A percentile compares a stretch with the other conserved stretches of the same genome.
Evolutionary conservation across 2,888 invertebrate species (phyloP).

Genomic region (Crematogaster levior): DNA sequence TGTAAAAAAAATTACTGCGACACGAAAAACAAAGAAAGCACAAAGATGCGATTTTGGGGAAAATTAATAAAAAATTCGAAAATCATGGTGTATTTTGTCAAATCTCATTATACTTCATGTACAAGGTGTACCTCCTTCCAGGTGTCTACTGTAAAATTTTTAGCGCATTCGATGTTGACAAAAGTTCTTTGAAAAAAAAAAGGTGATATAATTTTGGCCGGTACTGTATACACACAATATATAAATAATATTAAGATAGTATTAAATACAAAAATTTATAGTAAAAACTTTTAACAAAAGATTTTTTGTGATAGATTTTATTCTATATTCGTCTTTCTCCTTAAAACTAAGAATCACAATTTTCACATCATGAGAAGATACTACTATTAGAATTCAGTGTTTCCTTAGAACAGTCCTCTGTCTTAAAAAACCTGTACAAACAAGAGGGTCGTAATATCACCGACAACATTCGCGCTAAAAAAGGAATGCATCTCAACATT

Average conservation of each 20-base stretch:
- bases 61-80: too few species aligned
- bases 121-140: too few species aligned
- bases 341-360: neutral
- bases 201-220: too few species aligned
- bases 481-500: neutral
- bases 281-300: neutral
- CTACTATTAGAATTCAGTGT: neutral
- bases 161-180: too few species aligned
- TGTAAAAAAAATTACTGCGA: too few species aligned
- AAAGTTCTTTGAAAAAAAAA: too few species aligned
- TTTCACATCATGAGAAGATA: neutral
- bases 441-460: neutral
- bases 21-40: too few species aligned
- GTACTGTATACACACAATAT: too few species aligned
- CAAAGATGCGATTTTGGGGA: too few species aligned
- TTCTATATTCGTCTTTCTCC: neutral
- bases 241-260: neutral
- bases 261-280: neutral
- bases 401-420: neutral
- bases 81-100: too few species aligned
- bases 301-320: neutral
- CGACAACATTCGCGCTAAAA: neutral
- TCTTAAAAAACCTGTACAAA: constrained; percentile 9
- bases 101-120: too few species aligned
- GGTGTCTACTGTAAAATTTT: too few species aligned